Conservation (phyloP, 2,797 vertebrate genomes). For the Emys orbicularis region DNA sequence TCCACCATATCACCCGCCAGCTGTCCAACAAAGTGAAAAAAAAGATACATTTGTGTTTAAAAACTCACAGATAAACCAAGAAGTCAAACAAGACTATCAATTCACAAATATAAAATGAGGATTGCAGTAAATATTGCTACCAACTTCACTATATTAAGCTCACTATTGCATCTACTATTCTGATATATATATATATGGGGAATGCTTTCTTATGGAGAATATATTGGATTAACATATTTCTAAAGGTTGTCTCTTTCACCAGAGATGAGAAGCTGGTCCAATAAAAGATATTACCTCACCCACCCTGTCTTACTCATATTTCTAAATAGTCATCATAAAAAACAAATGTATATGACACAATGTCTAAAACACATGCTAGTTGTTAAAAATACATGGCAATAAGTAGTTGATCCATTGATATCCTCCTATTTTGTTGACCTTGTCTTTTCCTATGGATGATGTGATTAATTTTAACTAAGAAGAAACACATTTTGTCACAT, state of each 20-base stretch:
- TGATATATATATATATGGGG: neutral
- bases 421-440: neutral
- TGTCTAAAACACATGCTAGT: neutral
- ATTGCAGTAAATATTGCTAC: neutral
- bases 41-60: neutral
- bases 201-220: neutral
- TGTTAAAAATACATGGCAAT: neutral
- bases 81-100: neutral
- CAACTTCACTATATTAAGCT: neutral
- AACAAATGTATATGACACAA: neutral
- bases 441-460: neutral
- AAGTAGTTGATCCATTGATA: neutral
- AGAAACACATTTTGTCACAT: neutral
- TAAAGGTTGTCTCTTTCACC: neutral
- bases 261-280: neutral
- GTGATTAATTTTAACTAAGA: neutral
- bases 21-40: neutral
- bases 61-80: neutral
- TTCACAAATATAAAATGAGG: neutral
- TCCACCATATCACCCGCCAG: neutral
- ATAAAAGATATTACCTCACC: neutral
- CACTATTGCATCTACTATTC: neutral
- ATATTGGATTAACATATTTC: neutral
- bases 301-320: neutral
- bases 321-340: neutral